Conservation (phyloP, 2,888 invertebrate genomes). For the Hydropsyche betteni region DNA sequence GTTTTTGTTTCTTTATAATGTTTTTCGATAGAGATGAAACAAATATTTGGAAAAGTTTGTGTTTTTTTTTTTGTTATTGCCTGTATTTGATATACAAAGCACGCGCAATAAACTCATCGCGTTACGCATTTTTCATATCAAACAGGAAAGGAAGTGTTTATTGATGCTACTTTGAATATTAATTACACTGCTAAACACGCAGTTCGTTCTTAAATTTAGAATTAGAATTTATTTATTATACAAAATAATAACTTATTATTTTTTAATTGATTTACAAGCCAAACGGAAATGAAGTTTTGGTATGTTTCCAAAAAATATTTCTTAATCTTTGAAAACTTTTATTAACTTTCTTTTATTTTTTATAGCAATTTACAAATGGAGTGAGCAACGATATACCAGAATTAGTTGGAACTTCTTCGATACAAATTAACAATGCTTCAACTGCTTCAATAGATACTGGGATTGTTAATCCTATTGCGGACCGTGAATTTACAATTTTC, state of each 20-base stretch:
- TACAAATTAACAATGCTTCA: neutral
- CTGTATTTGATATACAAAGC: conserved; percentile 3
- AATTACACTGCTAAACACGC: neutral
- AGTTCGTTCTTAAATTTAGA: neutral
- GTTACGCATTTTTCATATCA: conserved; percentile 14
- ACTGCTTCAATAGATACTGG: conserved; percentile 43
- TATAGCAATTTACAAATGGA: conserved; percentile 38
- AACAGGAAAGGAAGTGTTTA: conserved; percentile 31
- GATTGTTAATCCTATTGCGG: conserved; percentile 48
- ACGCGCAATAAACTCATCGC: conserved; percentile 5
- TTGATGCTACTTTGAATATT: conserved; percentile 4
- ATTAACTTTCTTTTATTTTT: conserved; percentile 25
- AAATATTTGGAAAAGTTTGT: no score
- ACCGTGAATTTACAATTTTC: conserved; percentile 48
- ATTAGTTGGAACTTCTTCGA: conserved; percentile 22
- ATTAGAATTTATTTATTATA: neutral
- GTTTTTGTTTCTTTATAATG: no score
- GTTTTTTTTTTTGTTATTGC: no score
- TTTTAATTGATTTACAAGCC: neutral
- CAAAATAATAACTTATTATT: no score
- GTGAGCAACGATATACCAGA: conserved; percentile 33
- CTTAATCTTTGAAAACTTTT: neutral
- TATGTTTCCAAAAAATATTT: conserved; percentile 20
- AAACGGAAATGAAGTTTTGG: conserved; percentile 34
- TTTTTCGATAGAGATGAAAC: no score